Base-by-base conservation (phyloP, 2,113 vertebrate genomes). In the Euleptes europaea region DNA sequence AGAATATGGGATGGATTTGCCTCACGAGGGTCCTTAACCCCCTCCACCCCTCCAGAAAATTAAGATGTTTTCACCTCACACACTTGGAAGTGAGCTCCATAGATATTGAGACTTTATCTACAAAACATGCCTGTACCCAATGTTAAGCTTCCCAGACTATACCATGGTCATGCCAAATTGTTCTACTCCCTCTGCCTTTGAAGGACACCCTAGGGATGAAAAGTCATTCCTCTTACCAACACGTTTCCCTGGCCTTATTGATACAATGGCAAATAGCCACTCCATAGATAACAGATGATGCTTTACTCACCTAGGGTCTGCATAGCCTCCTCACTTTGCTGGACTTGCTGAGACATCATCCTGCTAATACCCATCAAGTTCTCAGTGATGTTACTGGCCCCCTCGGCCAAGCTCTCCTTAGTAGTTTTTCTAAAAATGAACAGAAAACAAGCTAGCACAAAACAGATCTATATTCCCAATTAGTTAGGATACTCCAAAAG, bases 301-400 rank as follows among this genome's bases (percentile, higher is more conserved):
- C 33, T 88, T 84, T 4, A 65, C 21, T 77, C 95, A 99, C 98
- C 98, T 83, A 99, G 92, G 1, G 97, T 96, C 0, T 97, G 97
- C 93, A 98, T 97, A 0, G 97, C 96, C 83, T 99, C 98, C 93
- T 98, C 97, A 0, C 98, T 99, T 95, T 99, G 98, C 92, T 97
- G 96, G 54, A 99, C 98, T 91, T 98, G 98, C 95, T 99, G 98
- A 0, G 98, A 97, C 98, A 99, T 99, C 98, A 99, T 98, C 86
- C 98, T 97, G 92, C 98, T 98, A 95, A 99, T 98, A 86, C 97
- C 97, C 98, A 99, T 99, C 73, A 99, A 96, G 51, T 95, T 99
- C 95, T 99, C 98, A 0, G 99, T 99, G 90, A 99, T 99, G 93
- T 94, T 92, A 78, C 98, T 98, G 69, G 97, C 95, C 0, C 97